Percentiles rank a stretch among this genome's conserved stretches.
Evolutionary conservation across 2,888 invertebrate species (phyloP).

Genomic region (Cheilosia vulpina): DNA sequence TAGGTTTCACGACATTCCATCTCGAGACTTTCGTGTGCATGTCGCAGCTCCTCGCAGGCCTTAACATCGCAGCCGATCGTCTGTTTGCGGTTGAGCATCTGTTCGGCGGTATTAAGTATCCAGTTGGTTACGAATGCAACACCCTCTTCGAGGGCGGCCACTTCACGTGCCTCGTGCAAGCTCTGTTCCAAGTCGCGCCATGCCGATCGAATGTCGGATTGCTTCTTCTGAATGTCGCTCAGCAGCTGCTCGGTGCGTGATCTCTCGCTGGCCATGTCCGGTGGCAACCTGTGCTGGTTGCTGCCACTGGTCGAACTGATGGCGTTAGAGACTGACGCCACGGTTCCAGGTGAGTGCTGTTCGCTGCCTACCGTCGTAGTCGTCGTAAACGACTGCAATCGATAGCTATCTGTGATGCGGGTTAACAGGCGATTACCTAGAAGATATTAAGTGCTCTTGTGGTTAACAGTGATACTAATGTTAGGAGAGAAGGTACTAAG

Average conservation of each 20-base stretch:
- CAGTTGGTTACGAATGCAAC: conserved; percentile 90
- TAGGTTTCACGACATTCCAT: conserved; percentile 91
- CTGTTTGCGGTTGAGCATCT: conserved; percentile 88
- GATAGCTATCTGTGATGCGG: conserved; percentile 82
- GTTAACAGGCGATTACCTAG: conserved; percentile 82
- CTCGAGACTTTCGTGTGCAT: conserved; percentile 90
- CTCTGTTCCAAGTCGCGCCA: conserved; percentile 86
- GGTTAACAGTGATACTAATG: conserved; percentile 57
- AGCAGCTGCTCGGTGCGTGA: conserved; percentile 85
- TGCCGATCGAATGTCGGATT: conserved; percentile 86
- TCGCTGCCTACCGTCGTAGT: conserved; percentile 42
- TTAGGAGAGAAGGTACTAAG: conserved; percentile 1
- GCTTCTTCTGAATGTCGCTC: conserved; percentile 85
- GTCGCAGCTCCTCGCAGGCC: conserved; percentile 89
- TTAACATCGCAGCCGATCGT: conserved; percentile 89
- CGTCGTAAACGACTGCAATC: conserved; percentile 75
- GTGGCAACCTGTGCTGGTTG: conserved; percentile 83
- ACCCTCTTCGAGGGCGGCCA: conserved; percentile 86
- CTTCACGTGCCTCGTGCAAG: conserved; percentile 86
- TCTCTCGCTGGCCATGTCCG: conserved; percentile 87
- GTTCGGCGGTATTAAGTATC: conserved; percentile 91
- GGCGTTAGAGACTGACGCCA: conserved; percentile 53
- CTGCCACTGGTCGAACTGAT: conserved; percentile 38
- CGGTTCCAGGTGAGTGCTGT: conserved; percentile 61
- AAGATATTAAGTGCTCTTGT: conserved; percentile 69